Conservation (phyloP, 2,113 vertebrate species). For the Alligator mississippiensis region DNA sequence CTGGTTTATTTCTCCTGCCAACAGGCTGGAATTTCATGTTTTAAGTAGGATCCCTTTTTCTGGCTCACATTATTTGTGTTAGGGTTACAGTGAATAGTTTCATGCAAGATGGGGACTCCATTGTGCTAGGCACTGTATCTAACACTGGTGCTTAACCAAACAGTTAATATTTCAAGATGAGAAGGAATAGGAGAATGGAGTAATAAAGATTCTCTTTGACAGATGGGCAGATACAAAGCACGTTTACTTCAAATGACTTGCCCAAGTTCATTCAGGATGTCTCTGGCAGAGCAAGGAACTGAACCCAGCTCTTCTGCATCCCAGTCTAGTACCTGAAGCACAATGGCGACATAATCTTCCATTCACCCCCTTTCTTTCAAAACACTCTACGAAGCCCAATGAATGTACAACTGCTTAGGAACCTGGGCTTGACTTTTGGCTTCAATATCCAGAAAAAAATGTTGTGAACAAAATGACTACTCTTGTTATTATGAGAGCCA, state of each 20-base stretch:
- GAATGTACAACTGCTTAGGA: background rate
- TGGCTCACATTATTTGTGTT: background rate
- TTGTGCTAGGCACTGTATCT: background rate
- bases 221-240: fast-evolving
- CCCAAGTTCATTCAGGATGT: background rate
- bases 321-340: background rate
- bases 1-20: background rate
- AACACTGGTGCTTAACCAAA: background rate
- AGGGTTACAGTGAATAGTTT: background rate
- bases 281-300: background rate
- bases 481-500: background rate
- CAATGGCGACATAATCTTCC: background rate
- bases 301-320: background rate
- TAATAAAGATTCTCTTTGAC: background rate
- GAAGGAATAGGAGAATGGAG: background rate
- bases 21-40: background rate
- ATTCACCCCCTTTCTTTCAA: background rate
- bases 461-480: background rate
- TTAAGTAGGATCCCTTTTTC: too few species aligned
- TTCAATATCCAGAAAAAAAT: background rate
- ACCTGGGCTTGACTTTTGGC: background rate
- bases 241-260: background rate
- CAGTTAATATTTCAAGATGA: background rate
- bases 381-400: background rate
- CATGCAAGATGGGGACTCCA: background rate